Conservation (phyloP, 2,797 vertebrate species). For the Neoniphon sammara region DNA sequence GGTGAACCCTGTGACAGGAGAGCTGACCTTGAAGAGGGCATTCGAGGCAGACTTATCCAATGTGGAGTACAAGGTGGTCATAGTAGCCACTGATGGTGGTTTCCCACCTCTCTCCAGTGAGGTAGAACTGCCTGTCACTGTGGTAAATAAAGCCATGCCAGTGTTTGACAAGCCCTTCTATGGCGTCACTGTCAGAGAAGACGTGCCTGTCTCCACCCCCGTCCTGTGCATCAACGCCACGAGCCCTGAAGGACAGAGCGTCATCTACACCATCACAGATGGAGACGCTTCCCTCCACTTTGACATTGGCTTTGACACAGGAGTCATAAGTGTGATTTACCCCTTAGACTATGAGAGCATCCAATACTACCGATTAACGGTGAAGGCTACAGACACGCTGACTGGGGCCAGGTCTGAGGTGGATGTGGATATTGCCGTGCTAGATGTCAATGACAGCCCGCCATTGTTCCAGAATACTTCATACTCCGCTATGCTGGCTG, state of each 20-base stretch:
- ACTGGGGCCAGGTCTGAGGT: conserved; percentile 92
- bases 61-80: conserved; percentile 87
- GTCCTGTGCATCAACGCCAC: conserved; percentile 91
- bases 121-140: conserved; percentile 88
- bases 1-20: conserved; percentile 84
- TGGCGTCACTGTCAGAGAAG: conserved; percentile 90
- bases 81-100: conserved; percentile 91
- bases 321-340: conserved; percentile 88
- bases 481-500: conserved; percentile 86
- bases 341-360: conserved; percentile 91
- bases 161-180: conserved; percentile 97
- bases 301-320: conserved; percentile 93
- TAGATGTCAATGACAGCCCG: conserved; percentile 94
- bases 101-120: conserved; percentile 87
- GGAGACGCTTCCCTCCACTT: conserved; percentile 93
- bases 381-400: conserved; percentile 92
- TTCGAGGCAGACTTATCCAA: conserved; percentile 90
- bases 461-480: conserved; percentile 87
- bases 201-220: conserved; percentile 85
- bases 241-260: conserved; percentile 90
- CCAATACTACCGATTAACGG: conserved; percentile 90
- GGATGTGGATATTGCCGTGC: conserved; percentile 91
- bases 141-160: conserved; percentile 96
- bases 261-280: conserved; percentile 92
- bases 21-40: conserved; percentile 87